phyloP scores from a whole-genome alignment of 2,113 vertebrate species.

The Mormyrus iriodes region DNA sequence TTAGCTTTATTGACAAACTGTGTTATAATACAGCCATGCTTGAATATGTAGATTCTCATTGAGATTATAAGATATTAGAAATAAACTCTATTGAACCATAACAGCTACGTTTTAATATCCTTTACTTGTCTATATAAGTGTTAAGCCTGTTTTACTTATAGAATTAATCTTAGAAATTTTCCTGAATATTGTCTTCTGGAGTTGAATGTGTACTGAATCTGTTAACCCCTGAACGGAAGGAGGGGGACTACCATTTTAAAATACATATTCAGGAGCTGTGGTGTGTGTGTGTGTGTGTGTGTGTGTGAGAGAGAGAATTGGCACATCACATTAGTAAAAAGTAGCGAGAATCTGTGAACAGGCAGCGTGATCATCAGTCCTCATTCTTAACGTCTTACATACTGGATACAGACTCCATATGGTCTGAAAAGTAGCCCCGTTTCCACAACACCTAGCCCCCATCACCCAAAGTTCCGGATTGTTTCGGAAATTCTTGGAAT shows the following conservation, averaged over 20 bases:
- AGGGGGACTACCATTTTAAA: background rate
- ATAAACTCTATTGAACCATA: background rate
- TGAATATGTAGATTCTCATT: background rate
- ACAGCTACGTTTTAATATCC: background rate
- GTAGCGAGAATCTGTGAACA: background rate
- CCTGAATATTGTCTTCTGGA: background rate
- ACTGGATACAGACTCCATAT: background rate
- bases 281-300: background rate
- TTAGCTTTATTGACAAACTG: constrained; percentile 3
- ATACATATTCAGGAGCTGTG: background rate
- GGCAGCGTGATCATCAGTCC: background rate
- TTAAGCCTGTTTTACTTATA: background rate
- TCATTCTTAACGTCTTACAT: background rate
- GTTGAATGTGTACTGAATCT: background rate
- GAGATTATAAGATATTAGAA: background rate
- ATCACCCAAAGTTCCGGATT: background rate
- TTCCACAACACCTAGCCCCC: background rate
- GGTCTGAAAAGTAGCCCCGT: background rate
- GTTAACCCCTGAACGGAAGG: background rate
- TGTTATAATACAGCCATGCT: background rate
- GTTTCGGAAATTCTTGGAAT: background rate
- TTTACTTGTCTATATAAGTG: background rate
- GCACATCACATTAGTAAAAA: background rate
- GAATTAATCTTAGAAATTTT: background rate
- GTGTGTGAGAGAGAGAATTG: background rate